Evolutionary conservation across 53 echinoderm and acorn worm genomes (phyloP), one percentile per base, ranked within the genome.

Genomic region (Arbacia lixula): DNA sequence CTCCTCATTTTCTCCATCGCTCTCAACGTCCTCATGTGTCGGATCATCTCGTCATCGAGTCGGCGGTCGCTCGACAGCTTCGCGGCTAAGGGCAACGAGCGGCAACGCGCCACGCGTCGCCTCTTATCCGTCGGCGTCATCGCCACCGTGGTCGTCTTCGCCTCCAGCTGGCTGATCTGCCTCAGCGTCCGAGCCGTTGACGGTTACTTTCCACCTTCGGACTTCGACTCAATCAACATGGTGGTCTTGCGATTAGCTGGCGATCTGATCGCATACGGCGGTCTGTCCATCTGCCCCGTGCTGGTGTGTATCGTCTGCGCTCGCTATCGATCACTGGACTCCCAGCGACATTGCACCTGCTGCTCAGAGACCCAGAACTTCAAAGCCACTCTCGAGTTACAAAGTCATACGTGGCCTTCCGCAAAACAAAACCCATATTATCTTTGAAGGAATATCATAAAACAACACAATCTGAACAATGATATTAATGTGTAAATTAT

Each of bases 1-100:
- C 75, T 75, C 35, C 53, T 75, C 12, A 54, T 75, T 0, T 75
- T 75, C 37, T 75, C 75, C 16, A 28, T 75, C 55, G 54, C 33
- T 34, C 53, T 53, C 75, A 75, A 75, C 56, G 53, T 36, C 75
- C 75, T 75, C 34, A 75, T 75, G 75, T 75, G 75, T 21, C 54
- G 75, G 12, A n/a, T 75, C 19, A 51, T 75, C 36, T 34, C 55
- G n/a, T 54, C 53, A 33, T 55, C 75, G 33, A 54, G 11, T 25
- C 19, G 55, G 10, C 75, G 36, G 17, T 75, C 75, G 33, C 55
- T 75, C 1, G 75, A 75, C 24, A 75, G 75, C 20, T 75, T 53
- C 36, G 75, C 55, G 6, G 55, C 53, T n/a, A 46, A 71, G 71
- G 75, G 53, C 12, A 75, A 6, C 10, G 17, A 53, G 16, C 31